Base-by-base conservation (phyloP, 1,140 invertebrate genomes). In the Euura saliciscinereae region DNA sequence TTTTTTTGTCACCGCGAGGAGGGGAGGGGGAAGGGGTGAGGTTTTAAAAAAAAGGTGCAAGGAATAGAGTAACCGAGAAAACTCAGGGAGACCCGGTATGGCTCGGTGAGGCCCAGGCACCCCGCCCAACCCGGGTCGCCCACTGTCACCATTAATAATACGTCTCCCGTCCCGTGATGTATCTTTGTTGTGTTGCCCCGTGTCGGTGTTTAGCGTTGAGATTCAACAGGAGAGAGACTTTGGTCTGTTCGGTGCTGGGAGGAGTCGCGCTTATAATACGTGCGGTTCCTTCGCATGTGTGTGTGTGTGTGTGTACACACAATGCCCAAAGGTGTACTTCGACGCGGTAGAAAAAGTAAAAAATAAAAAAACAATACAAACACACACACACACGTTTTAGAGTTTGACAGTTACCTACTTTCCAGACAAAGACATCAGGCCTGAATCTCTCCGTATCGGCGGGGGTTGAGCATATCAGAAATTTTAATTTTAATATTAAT, bases 131-230 rank as follows among this genome's bases (percentile, higher is more conserved):
- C 77, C 75, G 79, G 77, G 82, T 83, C 82, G 82, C 82, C 82
- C 81, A 83, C 82, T 83, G 82, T 83, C 82, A 83, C 82, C 82
- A 83, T 83, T 83, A 83, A 83, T 83, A 83, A 83, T 83, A 83
- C 82, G 82, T 83, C 82, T 83, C 81, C 79, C 77, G 81, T 82
- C 75, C 78, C 81, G 81, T 83, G 82, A 83, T 83, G 82, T 83
- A 83, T 83, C 82, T 83, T 59, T 6, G 51, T 6, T 59, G 51
- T 59, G 51, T 59, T 59, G 51, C 51, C 51, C 51, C 51, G 51
- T 59, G 51, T 59, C 51, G 51, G 51, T 59, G 51, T 59, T 59
- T 59, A 59, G 51, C 51, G 51, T 59, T 59, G 8, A 59, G 51
- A 8, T n/a, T 59, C 51, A 59, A n/a, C 51, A 6, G 51, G 51